These are phyloP conservation scores for Leptinotarsa peninsularis DNA, from an alignment of 2,888 invertebrate species.

Conservation along the genomic window DNA sequence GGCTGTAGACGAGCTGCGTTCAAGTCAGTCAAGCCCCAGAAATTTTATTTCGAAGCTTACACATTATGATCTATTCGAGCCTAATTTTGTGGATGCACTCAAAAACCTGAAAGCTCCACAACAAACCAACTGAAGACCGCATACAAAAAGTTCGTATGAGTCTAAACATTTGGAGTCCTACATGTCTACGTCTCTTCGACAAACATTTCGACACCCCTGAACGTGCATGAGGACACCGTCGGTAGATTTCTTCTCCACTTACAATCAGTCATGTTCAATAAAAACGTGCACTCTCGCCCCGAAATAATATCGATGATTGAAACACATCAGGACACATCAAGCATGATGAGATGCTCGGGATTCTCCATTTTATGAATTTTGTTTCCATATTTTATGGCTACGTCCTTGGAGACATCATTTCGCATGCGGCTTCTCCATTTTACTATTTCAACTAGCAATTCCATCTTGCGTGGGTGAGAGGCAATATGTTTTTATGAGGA, in stretches of 20 bases:
- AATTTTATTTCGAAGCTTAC: no score
- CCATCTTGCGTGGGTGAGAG: constrained; percentile 8
- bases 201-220: background rate
- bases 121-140: no score
- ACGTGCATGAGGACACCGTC: background rate
- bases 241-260: constrained; percentile 2
- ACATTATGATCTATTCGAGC: no score
- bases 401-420: constrained; percentile 42
- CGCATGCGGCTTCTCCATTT: constrained; percentile 43
- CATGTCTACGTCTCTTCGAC: background rate
- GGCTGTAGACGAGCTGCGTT: no score
- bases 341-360: constrained; percentile 62
- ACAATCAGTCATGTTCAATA: constrained; percentile 12
- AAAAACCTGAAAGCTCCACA: no score
- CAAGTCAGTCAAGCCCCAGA: no score
- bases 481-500: constrained; percentile 20
- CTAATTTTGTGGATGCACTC: no score
- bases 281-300: constrained; percentile 33
- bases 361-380: constrained; percentile 62
- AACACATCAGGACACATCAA: constrained; percentile 57
- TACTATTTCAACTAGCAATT: constrained; percentile 40
- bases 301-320: constrained; percentile 61
- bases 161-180: no score
- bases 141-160: no score
- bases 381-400: constrained; percentile 61